phyloP scores from a whole-genome alignment of 2,113 vertebrate genomes.

The Columba janthina region DNA sequence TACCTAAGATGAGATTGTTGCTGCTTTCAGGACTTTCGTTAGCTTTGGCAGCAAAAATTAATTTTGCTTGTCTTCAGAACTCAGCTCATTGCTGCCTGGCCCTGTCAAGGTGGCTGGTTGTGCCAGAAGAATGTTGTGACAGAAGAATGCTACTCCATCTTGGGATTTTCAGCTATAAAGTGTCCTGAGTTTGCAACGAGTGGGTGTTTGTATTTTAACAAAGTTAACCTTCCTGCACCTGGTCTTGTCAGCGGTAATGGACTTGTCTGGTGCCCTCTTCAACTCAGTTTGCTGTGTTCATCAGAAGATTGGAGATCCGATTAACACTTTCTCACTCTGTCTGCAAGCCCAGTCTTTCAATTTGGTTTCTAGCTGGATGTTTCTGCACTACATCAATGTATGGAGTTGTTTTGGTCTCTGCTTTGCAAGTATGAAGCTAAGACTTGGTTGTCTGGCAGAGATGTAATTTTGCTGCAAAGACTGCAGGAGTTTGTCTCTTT shows the following conservation, averaged over 20 bases:
- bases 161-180: neutral
- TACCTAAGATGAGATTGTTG: neutral
- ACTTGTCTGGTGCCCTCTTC: conserved; percentile 50
- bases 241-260: neutral
- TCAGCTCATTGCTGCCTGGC: neutral
- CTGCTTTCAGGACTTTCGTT: neutral
- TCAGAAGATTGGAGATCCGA: conserved; percentile 22
- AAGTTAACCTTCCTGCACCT: conserved; percentile 3
- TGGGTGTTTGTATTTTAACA: conserved; percentile 16
- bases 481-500: conserved; percentile 32
- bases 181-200: neutral
- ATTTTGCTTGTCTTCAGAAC: neutral
- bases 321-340: conserved; percentile 28
- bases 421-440: conserved; percentile 23
- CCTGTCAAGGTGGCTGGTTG: neutral
- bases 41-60: neutral
- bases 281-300: neutral
- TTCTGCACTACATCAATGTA: conserved; percentile 30
- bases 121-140: rapidly evolving
- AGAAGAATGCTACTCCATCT: neutral
- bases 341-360: neutral
- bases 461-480: conserved; percentile 28
- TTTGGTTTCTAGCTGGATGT: conserved; percentile 8
- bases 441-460: conserved; percentile 26
- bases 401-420: neutral